Percentiles rank a stretch among this genome's conserved stretches.
Evolutionary conservation across 2,797 vertebrate species (phyloP).

Genomic region (Galago senegalensis): DNA sequence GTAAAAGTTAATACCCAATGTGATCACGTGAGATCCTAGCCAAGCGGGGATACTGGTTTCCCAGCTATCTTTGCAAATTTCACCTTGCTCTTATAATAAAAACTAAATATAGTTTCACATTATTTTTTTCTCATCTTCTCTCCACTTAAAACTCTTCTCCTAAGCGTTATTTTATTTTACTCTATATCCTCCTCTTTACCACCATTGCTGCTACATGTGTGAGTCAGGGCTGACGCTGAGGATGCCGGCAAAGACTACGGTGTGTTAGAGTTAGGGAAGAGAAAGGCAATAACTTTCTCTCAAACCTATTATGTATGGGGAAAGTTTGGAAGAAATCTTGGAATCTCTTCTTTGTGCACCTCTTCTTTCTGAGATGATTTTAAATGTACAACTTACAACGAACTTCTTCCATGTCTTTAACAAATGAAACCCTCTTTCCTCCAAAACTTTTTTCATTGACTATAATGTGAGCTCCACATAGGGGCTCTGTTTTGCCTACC

Average conservation of each 20-base stretch:
- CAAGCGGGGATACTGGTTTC: not conserved
- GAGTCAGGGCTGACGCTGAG: not conserved
- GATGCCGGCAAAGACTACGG: not conserved
- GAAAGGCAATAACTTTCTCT: not conserved
- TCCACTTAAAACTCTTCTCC: not conserved
- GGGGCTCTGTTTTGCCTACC: not conserved
- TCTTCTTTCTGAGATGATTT: not conserved
- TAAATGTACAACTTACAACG: not conserved
- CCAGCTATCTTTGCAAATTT: conserved; percentile 52
- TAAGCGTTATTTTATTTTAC: not conserved
- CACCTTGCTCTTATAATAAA: conserved; percentile 5
- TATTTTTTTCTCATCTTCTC: not conserved
- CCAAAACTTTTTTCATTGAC: not conserved
- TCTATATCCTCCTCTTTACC: not conserved
- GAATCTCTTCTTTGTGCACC: not conserved
- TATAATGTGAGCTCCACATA: not conserved
- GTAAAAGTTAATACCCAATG: not conserved
- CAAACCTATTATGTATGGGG: not conserved
- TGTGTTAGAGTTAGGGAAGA: not conserved
- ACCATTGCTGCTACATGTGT: not conserved
- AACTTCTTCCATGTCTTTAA: not conserved
- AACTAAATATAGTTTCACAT: not conserved
- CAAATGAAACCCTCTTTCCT: not conserved
- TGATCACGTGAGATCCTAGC: not conserved
- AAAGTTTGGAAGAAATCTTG: not conserved